Conservation (phyloP, 2,797 vertebrate species). For the Pyrocephalus nanus region DNA sequence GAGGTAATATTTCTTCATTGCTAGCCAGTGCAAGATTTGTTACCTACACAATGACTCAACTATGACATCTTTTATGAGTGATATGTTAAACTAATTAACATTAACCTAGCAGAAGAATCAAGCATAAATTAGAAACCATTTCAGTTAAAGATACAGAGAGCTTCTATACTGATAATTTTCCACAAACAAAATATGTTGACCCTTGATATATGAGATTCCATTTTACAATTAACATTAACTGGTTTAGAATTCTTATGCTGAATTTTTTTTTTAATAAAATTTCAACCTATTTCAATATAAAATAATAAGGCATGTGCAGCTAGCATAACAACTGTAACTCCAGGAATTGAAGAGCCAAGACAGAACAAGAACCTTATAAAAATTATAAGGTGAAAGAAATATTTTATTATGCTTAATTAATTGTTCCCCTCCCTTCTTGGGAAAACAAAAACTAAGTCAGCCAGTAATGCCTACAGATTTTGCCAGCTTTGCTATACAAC, state of each 20-base stretch:
- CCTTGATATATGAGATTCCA: neutral
- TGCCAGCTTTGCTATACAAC: neutral
- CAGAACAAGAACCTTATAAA: neutral
- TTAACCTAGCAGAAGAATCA: constrained; percentile 44
- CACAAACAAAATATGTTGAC: neutral
- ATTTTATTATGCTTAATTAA: neutral
- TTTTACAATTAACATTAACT: neutral
- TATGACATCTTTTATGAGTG: constrained; percentile 54
- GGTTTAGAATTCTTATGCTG: neutral
- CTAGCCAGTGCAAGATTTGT: constrained; percentile 49
- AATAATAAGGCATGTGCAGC: neutral
- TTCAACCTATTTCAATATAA: neutral
- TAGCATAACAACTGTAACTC: neutral
- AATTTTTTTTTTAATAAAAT: neutral
- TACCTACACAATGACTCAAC: constrained; percentile 50
- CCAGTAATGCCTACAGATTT: neutral
- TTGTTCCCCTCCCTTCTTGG: neutral
- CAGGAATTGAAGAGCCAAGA: neutral
- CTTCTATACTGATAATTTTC: neutral
- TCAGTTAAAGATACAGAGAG: neutral
- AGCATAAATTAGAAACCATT: constrained; percentile 36
- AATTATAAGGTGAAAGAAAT: neutral
- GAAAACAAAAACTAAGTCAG: neutral
- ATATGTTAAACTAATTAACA: constrained; percentile 60
- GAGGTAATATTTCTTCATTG: constrained; percentile 57